Conservation (phyloP, 2,797 vertebrate genomes). For the Setipinna tenuifilis region DNA sequence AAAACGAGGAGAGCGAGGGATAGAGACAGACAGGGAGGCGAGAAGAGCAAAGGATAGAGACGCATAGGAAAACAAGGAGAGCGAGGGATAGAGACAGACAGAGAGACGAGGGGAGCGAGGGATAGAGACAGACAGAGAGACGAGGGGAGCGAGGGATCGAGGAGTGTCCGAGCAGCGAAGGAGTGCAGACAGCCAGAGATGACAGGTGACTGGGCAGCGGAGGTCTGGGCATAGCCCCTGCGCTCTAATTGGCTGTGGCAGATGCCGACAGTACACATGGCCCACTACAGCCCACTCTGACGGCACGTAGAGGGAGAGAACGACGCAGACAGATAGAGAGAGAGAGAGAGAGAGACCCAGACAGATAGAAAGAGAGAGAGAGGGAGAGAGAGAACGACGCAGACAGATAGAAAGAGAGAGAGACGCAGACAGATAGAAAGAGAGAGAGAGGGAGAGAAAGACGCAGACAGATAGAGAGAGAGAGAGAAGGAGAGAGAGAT, state of each 20-base stretch:
- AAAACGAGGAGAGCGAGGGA: too few relatives aligned
- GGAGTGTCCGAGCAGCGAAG: conserved; percentile 13
- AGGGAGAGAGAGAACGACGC: too few relatives aligned
- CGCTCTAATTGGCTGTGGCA: conserved; percentile 59
- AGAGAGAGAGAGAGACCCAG: conserved; percentile 16
- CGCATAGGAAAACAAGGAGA: conserved; percentile 48
- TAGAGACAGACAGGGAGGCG: background rate
- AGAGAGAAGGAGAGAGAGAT: background rate
- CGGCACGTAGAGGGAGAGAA: background rate
- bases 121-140: too few relatives aligned
- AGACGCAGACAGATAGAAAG: too few relatives aligned
- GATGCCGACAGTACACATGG: conserved; percentile 44
- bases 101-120: background rate
- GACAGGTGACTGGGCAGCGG: conserved; percentile 53
- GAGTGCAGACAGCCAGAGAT: conserved; percentile 40
- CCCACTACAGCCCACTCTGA: background rate
- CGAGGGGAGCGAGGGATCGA: background rate
- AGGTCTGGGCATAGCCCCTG: conserved; percentile 47
- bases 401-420: too few relatives aligned
- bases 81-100: background rate
- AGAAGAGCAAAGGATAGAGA: conserved; percentile 19
- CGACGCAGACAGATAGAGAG: background rate
- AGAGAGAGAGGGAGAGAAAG: background rate
- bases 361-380: background rate
- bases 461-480: background rate